These are phyloP conservation scores for Drosophila mimica DNA, from an alignment of 2,888 invertebrate genomes.

Conservation along the genomic window DNA sequence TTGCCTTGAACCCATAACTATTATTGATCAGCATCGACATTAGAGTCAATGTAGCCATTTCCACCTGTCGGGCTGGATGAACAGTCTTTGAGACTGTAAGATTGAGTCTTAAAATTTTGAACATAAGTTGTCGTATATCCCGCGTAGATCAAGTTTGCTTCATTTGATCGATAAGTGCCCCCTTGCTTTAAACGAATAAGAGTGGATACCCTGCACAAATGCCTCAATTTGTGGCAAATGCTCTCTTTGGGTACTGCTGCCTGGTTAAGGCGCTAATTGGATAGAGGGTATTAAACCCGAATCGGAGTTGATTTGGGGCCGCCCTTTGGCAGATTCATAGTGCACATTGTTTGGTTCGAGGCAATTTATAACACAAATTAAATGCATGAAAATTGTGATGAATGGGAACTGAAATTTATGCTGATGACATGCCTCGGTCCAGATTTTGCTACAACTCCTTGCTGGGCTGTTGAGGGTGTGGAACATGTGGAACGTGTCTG, in stretches of 20 bases:
- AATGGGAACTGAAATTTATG: slow-evolving; percentile 78
- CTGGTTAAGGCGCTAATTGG: neutral
- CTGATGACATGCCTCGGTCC: slow-evolving; percentile 70
- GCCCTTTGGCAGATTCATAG: slow-evolving; percentile 46
- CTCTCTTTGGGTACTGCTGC: neutral
- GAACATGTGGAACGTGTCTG: slow-evolving; percentile 15
- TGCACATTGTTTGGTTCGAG: slow-evolving; percentile 19
- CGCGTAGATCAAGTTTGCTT: neutral
- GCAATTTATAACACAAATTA: slow-evolving; percentile 77
- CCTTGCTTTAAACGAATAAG: neutral
- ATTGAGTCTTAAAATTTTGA: neutral
- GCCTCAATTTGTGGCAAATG: neutral
- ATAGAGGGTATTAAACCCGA: slow-evolving; percentile 23
- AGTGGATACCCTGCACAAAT: neutral
- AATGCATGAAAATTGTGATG: slow-evolving; percentile 79
- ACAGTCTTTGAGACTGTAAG: no score
- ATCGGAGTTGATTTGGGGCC: slow-evolving; percentile 38
- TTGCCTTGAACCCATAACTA: neutral
- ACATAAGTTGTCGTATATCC: neutral
- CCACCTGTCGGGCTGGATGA: no score
- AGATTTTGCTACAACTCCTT: slow-evolving; percentile 21
- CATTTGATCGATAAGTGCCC: neutral
- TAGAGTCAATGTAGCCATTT: no score
- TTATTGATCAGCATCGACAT: no score
- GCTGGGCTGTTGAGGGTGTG: neutral